phyloP scores from a whole-genome alignment of 2,797 vertebrate genomes.

The Paedocypris micromegethes region DNA sequence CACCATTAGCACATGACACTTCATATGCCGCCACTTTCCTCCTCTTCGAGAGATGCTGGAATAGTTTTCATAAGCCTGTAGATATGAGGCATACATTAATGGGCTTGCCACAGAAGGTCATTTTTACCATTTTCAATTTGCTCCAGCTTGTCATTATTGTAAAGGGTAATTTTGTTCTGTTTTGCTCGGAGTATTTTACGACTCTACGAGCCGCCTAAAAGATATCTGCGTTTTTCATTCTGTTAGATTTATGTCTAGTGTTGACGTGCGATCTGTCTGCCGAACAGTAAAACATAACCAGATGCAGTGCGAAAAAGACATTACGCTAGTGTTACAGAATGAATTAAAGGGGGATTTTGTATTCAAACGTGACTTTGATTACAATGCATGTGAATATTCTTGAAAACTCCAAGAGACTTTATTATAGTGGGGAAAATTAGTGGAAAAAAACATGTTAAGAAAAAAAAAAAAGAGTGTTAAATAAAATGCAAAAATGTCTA shows the following conservation, averaged over 20 bases:
- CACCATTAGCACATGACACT: conserved; percentile 25
- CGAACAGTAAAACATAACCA: not conserved
- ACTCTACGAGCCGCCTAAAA: conserved; percentile 7
- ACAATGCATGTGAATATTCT: no score
- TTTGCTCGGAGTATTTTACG: conserved; percentile 11
- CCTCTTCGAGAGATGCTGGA: conserved; percentile 6
- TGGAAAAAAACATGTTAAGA: not conserved
- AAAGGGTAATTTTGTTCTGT: conserved; percentile 13
- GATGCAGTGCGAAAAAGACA: not conserved
- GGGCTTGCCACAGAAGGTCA: conserved; percentile 29
- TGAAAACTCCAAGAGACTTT: not conserved
- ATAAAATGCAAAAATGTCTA: no score
- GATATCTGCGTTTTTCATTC: conserved; percentile 4
- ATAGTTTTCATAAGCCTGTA: conserved; percentile 27
- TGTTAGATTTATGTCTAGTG: not conserved
- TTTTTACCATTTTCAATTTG: conserved; percentile 34
- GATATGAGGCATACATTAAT: conserved; percentile 30
- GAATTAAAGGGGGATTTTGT: conserved; percentile 5
- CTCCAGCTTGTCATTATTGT: conserved; percentile 21
- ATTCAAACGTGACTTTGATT: conserved; percentile 6
- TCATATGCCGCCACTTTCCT: conserved; percentile 6
- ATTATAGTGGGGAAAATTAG: conserved; percentile 1
- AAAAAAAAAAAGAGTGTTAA: not conserved
- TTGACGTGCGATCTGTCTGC: not conserved
- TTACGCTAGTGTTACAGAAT: not conserved